A percentile compares a stretch with the other conserved stretches of the same genome.
phyloP scores from a whole-genome alignment of 2,888 invertebrate species.

The Muschampia plurimacula region DNA sequence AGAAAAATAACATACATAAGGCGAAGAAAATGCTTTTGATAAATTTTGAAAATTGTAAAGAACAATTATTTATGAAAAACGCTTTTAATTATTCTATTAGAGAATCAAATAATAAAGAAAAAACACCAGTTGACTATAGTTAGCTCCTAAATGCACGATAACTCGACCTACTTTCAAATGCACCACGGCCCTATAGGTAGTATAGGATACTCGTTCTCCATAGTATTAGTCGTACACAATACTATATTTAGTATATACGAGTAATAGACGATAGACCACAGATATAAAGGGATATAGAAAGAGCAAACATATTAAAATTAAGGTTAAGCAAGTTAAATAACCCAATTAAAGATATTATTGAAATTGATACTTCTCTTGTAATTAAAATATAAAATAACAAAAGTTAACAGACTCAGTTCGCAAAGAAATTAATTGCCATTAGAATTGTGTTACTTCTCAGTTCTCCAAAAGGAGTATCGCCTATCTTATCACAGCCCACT shows the following conservation, averaged over 20 bases:
- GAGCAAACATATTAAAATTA: background rate
- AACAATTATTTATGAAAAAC: no score
- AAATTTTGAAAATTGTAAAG: background rate
- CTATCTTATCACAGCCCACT: background rate
- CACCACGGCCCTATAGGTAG: conserved; percentile 29
- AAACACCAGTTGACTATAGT: background rate
- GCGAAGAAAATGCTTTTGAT: background rate
- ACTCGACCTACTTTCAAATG: conserved; percentile 36
- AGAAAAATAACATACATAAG: background rate
- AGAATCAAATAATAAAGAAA: background rate
- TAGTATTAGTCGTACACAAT: conserved; percentile 25
- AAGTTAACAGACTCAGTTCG: background rate
- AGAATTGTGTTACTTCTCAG: background rate
- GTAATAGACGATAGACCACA: conserved; percentile 18
- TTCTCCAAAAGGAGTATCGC: no score
- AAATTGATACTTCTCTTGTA: background rate
- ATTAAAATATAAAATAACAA: no score
- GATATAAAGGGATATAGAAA: conserved; percentile 7
- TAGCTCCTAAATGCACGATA: conserved; percentile 10
- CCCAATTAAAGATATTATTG: background rate
- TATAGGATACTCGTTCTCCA: conserved; percentile 35
- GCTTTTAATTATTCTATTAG: background rate
- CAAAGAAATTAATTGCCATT: background rate
- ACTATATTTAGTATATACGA: conserved; percentile 3
- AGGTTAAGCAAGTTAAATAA: background rate